Evolutionary conservation across 2,888 invertebrate species (phyloP).

Genomic region (Malthinus seriepunctatus): DNA sequence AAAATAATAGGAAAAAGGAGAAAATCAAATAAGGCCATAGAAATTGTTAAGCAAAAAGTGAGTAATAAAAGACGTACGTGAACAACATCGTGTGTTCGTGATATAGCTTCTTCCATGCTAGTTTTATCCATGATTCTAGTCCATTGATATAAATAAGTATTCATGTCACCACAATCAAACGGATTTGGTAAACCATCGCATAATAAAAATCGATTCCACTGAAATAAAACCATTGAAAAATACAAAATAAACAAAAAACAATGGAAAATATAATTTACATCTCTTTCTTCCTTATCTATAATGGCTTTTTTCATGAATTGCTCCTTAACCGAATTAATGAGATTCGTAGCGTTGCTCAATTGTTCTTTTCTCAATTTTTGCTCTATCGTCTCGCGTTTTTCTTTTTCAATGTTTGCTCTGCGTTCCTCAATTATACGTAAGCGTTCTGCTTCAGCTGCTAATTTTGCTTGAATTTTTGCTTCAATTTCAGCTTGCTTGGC

Average conservation of each 20-base stretch:
- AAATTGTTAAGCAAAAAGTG: too few relatives aligned
- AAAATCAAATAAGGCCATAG: too few relatives aligned
- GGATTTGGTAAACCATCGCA: conserved; percentile 62
- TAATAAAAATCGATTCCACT: conserved; percentile 60
- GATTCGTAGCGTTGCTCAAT: conserved; percentile 31
- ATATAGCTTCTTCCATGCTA: conserved; percentile 50
- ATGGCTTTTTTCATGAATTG: conserved; percentile 18
- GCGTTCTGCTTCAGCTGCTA: conserved; percentile 39
- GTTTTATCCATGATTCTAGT: conserved; percentile 51
- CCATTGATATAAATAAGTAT: conserved; percentile 61
- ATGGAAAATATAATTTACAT: conserved; percentile 27
- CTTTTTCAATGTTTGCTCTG: conserved; percentile 44
- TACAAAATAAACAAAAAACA: neutral
- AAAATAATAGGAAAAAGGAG: too few relatives aligned
- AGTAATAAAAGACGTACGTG: conserved; percentile 48
- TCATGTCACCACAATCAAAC: conserved; percentile 55
- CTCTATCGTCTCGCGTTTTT: conserved; percentile 49
- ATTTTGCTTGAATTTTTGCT: conserved; percentile 33
- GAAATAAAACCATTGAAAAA: neutral
- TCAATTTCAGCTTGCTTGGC: conserved; percentile 50
- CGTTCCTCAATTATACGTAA: conserved; percentile 42
- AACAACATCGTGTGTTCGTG: conserved; percentile 54
- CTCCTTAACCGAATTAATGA: conserved; percentile 22
- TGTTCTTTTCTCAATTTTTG: conserved; percentile 45
- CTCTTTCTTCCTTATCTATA: conserved; percentile 33